phyloP scores from a whole-genome alignment of 2,888 invertebrate genomes.

The Agrochola litura region DNA sequence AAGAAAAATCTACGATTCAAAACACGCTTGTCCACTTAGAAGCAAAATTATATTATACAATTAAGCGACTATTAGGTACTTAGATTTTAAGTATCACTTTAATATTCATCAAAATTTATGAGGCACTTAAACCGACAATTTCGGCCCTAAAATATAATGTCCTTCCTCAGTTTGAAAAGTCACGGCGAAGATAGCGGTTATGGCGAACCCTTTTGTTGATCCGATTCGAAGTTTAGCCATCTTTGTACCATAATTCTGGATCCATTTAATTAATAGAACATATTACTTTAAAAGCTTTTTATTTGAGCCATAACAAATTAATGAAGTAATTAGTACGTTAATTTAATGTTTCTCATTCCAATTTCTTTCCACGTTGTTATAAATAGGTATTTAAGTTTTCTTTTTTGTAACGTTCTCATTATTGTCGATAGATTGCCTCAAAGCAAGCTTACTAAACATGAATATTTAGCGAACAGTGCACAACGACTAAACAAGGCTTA shows the following conservation, averaged over 20 bases:
- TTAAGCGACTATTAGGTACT: conserved; percentile 50
- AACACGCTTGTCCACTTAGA: conserved; percentile 24
- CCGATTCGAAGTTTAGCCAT: conserved; percentile 30
- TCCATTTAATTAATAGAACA: conserved; percentile 33
- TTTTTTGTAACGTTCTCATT: neutral
- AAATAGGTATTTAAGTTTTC: neutral
- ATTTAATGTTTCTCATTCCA: conserved; percentile 8
- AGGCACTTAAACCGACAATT: conserved; percentile 49
- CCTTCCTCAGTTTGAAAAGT: conserved; percentile 56
- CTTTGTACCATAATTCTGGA: conserved; percentile 18
- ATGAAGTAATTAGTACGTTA: conserved; percentile 8
- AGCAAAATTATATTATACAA: conserved; percentile 46
- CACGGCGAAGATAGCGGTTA: conserved; percentile 46
- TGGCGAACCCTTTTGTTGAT: conserved; percentile 37
- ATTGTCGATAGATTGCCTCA: neutral
- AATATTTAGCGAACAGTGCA: conserved; percentile 36
- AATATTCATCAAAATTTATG: conserved; percentile 62
- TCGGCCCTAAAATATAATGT: conserved; percentile 55
- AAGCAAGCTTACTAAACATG: conserved; percentile 5
- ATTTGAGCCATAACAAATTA: conserved; percentile 14
- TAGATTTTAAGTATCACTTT: conserved; percentile 58
- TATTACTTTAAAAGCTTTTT: conserved; percentile 21
- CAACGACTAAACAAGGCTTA: conserved; percentile 54
- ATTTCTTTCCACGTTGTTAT: neutral
- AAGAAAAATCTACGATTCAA: conserved; percentile 21